A percentile compares a stretch with the other conserved stretches of the same genome.
Conservation (phyloP, 2,888 invertebrate species). For the Pantelozetes paolii region DNA sequence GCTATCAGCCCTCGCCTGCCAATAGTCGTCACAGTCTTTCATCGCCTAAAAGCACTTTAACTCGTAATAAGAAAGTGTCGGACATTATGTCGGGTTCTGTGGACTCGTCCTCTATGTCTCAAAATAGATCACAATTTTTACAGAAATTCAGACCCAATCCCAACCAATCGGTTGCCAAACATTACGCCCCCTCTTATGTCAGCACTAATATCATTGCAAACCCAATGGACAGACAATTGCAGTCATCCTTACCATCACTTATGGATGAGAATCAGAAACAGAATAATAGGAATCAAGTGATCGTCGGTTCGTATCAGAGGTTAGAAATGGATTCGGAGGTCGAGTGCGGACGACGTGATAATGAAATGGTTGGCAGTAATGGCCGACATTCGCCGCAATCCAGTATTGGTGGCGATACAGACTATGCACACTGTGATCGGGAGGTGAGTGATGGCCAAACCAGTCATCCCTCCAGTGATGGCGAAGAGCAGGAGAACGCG, state of each 20-base stretch:
- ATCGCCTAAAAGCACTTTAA: slow-evolving; percentile 46
- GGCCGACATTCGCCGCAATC: slow-evolving; percentile 43
- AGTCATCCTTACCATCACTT: slow-evolving; percentile 56
- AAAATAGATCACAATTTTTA: slow-evolving; percentile 36
- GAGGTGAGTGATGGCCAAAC: slow-evolving; percentile 50
- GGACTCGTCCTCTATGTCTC: background rate
- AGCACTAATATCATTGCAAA: slow-evolving; percentile 45
- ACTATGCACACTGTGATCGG: slow-evolving; percentile 45
- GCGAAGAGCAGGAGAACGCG: slow-evolving; percentile 53
- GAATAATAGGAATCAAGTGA: slow-evolving; percentile 11
- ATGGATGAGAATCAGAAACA: slow-evolving; percentile 48
- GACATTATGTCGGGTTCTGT: slow-evolving; percentile 18
- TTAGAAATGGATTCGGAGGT: slow-evolving; percentile 9
- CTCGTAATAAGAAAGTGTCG: slow-evolving; percentile 38
- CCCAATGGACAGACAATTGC: slow-evolving; percentile 55
- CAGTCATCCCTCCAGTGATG: slow-evolving; percentile 53
- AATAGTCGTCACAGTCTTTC: slow-evolving; percentile 44
- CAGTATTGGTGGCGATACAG: slow-evolving; percentile 45
- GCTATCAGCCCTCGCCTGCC: slow-evolving; percentile 46
- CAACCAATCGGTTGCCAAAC: slow-evolving; percentile 29
- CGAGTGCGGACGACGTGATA: background rate
- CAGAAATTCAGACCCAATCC: slow-evolving; percentile 2
- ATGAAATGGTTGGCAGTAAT: background rate
- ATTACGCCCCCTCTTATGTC: slow-evolving; percentile 28
- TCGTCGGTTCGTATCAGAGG: slow-evolving; percentile 26